phyloP scores from a whole-genome alignment of 2,113 vertebrate genomes.

The Coptodon bakossiorum region DNA sequence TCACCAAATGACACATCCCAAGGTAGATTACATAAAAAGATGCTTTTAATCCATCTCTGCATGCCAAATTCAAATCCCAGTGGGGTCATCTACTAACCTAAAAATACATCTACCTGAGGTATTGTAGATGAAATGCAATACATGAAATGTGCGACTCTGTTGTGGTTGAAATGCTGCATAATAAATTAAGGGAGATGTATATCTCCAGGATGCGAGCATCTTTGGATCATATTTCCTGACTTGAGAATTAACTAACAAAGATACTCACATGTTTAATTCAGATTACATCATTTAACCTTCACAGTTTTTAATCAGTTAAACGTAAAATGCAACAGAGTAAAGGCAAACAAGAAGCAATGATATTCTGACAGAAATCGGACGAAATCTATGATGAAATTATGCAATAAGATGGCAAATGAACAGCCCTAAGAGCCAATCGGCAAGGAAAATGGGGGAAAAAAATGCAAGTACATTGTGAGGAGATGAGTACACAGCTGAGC shows the following conservation, averaged over 20 bases:
- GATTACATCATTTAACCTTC: neutral
- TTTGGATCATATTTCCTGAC: neutral
- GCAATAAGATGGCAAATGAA: neutral
- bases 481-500: neutral
- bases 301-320: neutral
- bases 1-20: neutral
- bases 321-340: neutral
- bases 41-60: neutral
- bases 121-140: neutral
- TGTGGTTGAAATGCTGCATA: neutral
- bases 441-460: fast-evolving
- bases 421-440: neutral
- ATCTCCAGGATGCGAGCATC: neutral
- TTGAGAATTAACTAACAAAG: neutral
- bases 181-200: neutral
- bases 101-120: neutral
- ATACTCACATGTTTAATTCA: neutral
- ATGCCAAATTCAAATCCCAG: neutral
- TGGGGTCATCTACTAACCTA: neutral
- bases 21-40: neutral
- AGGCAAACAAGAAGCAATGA: neutral
- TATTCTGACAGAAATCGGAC: neutral
- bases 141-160: neutral
- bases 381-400: neutral
- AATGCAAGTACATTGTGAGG: neutral